These are phyloP conservation scores for Drosophila nannoptera DNA, from an alignment of 1,140 invertebrate genomes.

Conservation along the genomic window DNA sequence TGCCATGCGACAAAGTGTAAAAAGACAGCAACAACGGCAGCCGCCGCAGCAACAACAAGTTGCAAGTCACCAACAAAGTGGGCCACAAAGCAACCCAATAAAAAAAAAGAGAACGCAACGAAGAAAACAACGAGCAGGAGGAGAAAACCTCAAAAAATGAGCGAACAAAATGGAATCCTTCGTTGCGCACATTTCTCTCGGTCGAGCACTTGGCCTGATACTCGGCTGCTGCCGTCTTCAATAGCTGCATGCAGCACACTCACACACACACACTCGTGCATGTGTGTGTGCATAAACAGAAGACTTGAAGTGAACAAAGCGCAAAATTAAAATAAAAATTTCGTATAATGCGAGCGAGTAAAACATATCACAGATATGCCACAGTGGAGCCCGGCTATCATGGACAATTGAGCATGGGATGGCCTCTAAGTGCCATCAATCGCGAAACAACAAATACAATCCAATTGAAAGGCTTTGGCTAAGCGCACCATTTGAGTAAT, in stretches of 20 bases:
- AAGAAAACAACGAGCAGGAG: background rate
- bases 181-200: constrained; percentile 27
- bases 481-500: no score
- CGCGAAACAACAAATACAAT: no score
- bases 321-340: constrained; percentile 35
- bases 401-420: background rate
- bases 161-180: background rate
- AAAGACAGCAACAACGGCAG: constrained; percentile 47
- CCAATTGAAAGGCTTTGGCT: no score
- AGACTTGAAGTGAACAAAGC: constrained; percentile 34
- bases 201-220: constrained; percentile 14
- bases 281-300: constrained; percentile 7
- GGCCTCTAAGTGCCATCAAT: no score
- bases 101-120: constrained; percentile 21
- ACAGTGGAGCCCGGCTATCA: background rate
- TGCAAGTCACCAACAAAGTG: constrained; percentile 67
- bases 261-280: background rate
- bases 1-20: constrained; percentile 70
- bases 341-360: constrained; percentile 4
- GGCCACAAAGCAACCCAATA: constrained; percentile 48
- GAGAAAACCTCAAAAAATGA: background rate
- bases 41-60: constrained; percentile 54
- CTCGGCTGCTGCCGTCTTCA: constrained; percentile 24
- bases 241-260: constrained; percentile 15
- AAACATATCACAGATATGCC: background rate